Evolutionary conservation across 2,113 vertebrate species (phyloP).

Genomic region (Rutilus rutilus): DNA sequence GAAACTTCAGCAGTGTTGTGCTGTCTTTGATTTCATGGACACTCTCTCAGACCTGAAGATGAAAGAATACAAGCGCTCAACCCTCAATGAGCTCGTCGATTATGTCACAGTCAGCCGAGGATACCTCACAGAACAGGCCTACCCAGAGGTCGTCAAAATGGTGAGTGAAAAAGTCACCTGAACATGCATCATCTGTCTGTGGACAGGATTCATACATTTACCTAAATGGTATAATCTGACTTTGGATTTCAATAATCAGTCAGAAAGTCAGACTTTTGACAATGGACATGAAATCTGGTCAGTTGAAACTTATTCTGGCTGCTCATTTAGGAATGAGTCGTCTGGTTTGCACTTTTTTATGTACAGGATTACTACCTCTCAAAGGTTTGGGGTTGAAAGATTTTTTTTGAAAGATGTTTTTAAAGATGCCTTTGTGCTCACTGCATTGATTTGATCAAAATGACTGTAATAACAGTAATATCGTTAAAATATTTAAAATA

Average conservation of each 20-base stretch:
- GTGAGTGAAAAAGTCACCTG: constrained; percentile 75
- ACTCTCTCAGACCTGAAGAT: constrained; percentile 99
- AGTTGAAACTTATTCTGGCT: no score
- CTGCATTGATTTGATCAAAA: no score
- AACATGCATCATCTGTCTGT: background rate
- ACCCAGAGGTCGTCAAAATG: constrained; percentile 99
- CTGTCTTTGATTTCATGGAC: constrained; percentile 99
- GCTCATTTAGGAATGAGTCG: no score
- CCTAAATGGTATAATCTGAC: background rate
- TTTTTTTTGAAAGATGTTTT: no score
- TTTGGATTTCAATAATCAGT: background rate
- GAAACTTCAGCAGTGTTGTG: constrained; percentile 99
- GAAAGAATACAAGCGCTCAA: constrained; percentile 99
- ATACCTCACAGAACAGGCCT: constrained; percentile 99
- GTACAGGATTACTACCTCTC: no score
- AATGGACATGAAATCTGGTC: no score
- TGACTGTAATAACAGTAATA: no score
- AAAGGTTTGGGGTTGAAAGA: no score
- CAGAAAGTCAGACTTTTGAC: background rate
- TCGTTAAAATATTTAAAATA: no score
- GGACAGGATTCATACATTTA: background rate
- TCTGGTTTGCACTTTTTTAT: no score
- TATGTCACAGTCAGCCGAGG: constrained; percentile 99
- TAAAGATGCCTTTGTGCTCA: no score
- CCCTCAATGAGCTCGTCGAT: constrained; percentile 99